Evolutionary conservation across 2,888 invertebrate species (phyloP).

Genomic region (Troides aeacus): DNA sequence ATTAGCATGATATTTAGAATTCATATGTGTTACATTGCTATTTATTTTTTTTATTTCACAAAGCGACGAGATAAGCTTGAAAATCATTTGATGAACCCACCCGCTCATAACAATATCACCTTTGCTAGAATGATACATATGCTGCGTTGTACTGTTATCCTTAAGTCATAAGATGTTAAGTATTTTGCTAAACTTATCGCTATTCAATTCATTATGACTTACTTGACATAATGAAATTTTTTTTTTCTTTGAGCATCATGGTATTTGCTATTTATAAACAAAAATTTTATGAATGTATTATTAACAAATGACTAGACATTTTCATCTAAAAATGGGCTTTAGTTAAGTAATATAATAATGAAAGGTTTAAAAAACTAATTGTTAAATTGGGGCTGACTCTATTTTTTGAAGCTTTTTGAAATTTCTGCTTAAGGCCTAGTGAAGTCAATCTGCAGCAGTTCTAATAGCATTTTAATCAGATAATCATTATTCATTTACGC

Average conservation of each 20-base stretch:
- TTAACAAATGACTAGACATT: background rate
- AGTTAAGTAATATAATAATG: background rate
- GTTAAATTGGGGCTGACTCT: constrained; percentile 2
- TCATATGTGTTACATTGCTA: background rate
- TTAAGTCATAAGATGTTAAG: too few relatives aligned
- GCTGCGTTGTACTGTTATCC: too few relatives aligned
- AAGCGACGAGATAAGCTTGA: too few relatives aligned
- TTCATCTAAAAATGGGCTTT: background rate
- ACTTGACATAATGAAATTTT: too few relatives aligned
- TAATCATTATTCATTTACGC: constrained; percentile 1
- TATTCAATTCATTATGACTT: too few relatives aligned
- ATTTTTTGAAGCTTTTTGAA: constrained; percentile 5
- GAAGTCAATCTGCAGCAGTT: background rate
- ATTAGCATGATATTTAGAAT: background rate
- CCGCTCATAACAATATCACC: too few relatives aligned
- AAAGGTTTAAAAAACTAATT: background rate
- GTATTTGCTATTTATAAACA: background rate
- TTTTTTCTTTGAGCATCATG: background rate
- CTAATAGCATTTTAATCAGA: constrained; percentile 22
- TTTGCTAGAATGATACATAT: too few relatives aligned
- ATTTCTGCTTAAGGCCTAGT: constrained; percentile 3
- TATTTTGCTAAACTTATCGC: too few relatives aligned
- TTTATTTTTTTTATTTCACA: background rate
- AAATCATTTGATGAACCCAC: too few relatives aligned
- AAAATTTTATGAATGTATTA: background rate